Base-by-base conservation (phyloP, 2,888 invertebrate species). In the Thysanoteuthis rhombus region DNA sequence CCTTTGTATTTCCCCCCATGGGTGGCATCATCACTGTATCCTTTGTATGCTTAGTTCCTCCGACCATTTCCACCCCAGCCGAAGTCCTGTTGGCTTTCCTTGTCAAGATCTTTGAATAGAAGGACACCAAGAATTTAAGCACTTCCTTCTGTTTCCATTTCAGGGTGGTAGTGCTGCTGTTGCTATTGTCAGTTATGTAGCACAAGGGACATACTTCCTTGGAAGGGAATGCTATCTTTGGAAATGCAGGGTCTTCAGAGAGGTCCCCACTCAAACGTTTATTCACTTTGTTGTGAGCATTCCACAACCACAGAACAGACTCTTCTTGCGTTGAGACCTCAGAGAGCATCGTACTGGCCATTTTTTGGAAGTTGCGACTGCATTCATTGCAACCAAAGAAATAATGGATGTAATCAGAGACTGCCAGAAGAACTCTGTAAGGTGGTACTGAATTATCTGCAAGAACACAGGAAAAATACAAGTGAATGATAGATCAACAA, bases 321-420 rank as follows among this genome's bases (percentile, higher is more conserved):
- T 98, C 98, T 94, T 98, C 98, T 95, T 98, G 98, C 93, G 98
- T 98, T 36, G 97, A 97, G 0, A 98, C 98, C 95, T 98, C 98
- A 96, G 98, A 98, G 94, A 98, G 97, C 45, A 98, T 98, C 94
- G 97, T 97, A 1, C 97, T 97, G 52, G 99, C 98, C 98, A 99
- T 99, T 94, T 98, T 97, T 96, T 98, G 97, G 97, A 99, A 99
- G 97, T 99, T 99, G 95, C 98, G 97, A 2, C 98, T 98, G 97
- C 99, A 99, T 94, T 99, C 98, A 6, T 98, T 97, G 96, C 99
- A 99, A 6, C 99, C 99, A 97, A 99, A 99, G 97, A 99, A 99
- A 97, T 98, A 97, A 96, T 98, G 98, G 39, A 99, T 98, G 97
- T 99, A 99, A 0, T 93, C 42, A 32, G 92, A 40, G 32, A 92